phyloP scores from a whole-genome alignment of 2,888 invertebrate species.

The Lysandra coridon region DNA sequence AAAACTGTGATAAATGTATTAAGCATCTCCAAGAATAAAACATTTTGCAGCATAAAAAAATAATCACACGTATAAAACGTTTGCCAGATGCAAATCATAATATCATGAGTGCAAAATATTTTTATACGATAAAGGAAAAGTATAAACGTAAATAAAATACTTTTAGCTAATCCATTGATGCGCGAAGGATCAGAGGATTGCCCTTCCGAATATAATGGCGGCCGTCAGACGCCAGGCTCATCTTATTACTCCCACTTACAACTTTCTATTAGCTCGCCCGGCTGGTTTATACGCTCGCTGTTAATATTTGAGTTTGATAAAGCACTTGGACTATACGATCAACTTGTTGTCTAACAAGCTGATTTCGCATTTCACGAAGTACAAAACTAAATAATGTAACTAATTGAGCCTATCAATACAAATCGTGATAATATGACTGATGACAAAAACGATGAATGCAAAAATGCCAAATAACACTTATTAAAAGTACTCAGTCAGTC shows the following conservation, averaged over 20 bases:
- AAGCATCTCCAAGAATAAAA: neutral
- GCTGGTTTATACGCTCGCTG: neutral
- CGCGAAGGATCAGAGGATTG: constrained; percentile 9
- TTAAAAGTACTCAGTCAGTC: too few relatives aligned
- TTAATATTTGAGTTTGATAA: neutral
- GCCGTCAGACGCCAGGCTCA: constrained; percentile 5
- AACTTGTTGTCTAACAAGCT: neutral
- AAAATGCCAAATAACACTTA: too few relatives aligned
- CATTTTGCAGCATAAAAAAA: neutral
- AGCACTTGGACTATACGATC: neutral
- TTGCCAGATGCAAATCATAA: neutral
- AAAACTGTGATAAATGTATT: neutral
- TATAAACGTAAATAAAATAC: constrained; percentile 16
- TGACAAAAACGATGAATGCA: too few relatives aligned
- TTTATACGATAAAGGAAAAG: neutral
- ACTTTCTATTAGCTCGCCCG: constrained; percentile 5
- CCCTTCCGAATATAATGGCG: neutral
- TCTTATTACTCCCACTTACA: neutral
- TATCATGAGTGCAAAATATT: neutral
- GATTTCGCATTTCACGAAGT: neutral
- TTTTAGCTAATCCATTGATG: constrained; percentile 13
- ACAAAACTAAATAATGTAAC: too few relatives aligned
- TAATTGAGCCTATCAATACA: too few relatives aligned
- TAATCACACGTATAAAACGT: neutral
- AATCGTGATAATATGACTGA: too few relatives aligned